Evolutionary conservation across 2,888 invertebrate species (phyloP), one percentile per base, ranked within the genome.

Genomic region (Gisinianus flammeolus): DNA sequence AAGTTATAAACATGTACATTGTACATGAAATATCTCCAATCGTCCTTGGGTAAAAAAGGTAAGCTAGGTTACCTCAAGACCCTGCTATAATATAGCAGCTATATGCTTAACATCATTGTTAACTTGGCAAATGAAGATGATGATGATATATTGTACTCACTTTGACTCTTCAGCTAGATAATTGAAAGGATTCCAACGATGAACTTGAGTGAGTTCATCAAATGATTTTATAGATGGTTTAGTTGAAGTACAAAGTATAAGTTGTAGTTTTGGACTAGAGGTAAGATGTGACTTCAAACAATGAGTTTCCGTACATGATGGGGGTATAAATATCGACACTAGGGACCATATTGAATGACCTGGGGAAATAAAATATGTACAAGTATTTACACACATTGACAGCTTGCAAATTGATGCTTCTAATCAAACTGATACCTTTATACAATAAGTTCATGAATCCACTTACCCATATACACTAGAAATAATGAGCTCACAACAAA

Each of bases 301-400:
- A 64, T 79, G 80, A 33, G 80, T 77, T 26, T 79, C 83, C 0
- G 33, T 78, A 77, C 86, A 86, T 71, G 77, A 82, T 54, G 86
- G 86, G 0, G 88, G 88, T 79, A 86, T 86, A 83, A 88, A 89
- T 26, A 89, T 85, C 22, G 85, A 83, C 77, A 88, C 88, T 44
- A 89, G 85, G 12, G 86, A 87, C 85, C 87, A 88, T 71, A 88
- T 85, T 12, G 88, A 88, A 82, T 77, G 70, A 62, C 54, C 77
- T 89, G 87, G 5, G n/a, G n/a, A n/a, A n/a, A n/a, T n/a, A n/a
- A 84, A 85, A 56, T 4, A 66, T 6, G 16, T 12, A 66, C n/a
- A 28, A 56, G 22, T 44, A 44, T 44, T 44, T 16, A 44, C 52
- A 10, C 52, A 44, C 10, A 10, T 44, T 44, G 16, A 8, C 8